phyloP scores from a whole-genome alignment of 2,888 invertebrate species.

The Dynastes grantii region DNA sequence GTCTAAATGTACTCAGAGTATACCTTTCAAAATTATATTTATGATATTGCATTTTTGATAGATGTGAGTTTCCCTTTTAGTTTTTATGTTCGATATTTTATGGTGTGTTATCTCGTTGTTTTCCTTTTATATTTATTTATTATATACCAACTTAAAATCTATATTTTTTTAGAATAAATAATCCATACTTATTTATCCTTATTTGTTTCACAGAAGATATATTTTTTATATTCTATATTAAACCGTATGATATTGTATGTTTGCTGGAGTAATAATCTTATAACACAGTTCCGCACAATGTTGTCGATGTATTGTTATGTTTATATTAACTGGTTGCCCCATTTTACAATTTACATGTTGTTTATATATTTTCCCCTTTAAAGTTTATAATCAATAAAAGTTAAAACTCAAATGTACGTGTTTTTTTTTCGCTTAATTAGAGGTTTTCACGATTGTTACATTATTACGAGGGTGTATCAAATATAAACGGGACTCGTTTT shows the following conservation, averaged over 20 bases:
- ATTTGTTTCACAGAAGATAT: neutral
- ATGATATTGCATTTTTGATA: constrained; percentile 9
- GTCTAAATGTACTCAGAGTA: neutral
- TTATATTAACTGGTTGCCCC: neutral
- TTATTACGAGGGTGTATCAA: too few species aligned
- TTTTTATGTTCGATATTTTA: neutral
- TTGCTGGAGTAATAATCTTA: constrained; percentile 2
- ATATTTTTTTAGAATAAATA: too few species aligned
- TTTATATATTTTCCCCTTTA: too few species aligned
- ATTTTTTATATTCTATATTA: constrained; percentile 10
- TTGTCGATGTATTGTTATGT: neutral
- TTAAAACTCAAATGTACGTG: too few species aligned
- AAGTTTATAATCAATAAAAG: too few species aligned
- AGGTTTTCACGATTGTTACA: too few species aligned
- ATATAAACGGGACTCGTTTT: too few species aligned
- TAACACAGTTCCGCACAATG: neutral
- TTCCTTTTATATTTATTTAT: neutral
- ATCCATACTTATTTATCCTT: too few species aligned
- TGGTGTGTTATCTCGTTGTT: neutral
- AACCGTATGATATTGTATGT: neutral
- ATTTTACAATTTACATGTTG: too few species aligned
- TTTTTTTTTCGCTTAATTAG: too few species aligned
- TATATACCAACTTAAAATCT: neutral
- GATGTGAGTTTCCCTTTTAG: neutral
- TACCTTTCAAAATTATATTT: neutral